A percentile compares a stretch with the other conserved stretches of the same genome.
These are phyloP conservation scores for Lithobates pipiens DNA, from an alignment of 2,797 vertebrate genomes.

Conservation along the genomic window DNA sequence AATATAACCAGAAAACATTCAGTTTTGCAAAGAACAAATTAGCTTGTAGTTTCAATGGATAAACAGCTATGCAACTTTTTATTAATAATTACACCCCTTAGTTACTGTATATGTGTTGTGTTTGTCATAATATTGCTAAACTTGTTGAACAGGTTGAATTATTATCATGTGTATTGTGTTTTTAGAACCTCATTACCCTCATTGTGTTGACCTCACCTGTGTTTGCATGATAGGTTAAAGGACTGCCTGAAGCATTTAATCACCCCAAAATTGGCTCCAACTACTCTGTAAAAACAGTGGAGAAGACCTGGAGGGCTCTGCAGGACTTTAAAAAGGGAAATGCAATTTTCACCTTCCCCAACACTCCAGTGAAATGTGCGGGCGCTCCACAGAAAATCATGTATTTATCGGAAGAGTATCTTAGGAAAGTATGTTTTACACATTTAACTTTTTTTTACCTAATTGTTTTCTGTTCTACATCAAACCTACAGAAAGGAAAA, in stretches of 20 bases:
- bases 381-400: constrained; percentile 98
- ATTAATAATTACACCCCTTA: too few relatives aligned
- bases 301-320: constrained; percentile 95
- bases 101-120: too few relatives aligned
- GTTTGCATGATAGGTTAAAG: constrained; percentile 85
- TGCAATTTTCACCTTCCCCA: constrained; percentile 92
- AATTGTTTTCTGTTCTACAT: background rate
- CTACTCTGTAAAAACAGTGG: constrained; percentile 89
- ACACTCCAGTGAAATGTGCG: constrained; percentile 93
- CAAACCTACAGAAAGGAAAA: too few relatives aligned
- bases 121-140: background rate
- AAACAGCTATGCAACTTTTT: too few relatives aligned
- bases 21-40: too few relatives aligned
- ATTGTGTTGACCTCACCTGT: background rate
- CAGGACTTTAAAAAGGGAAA: constrained; percentile 93
- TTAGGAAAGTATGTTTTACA: constrained; percentile 84
- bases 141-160: background rate
- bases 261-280: constrained; percentile 94
- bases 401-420: constrained; percentile 90
- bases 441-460: background rate
- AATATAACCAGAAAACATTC: too few relatives aligned
- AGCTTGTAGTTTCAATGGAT: too few relatives aligned
- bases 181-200: background rate
- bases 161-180: too few relatives aligned
- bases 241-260: constrained; percentile 91